Base-by-base conservation (phyloP, 2,888 invertebrate genomes). In the Polyommatus icarus region DNA sequence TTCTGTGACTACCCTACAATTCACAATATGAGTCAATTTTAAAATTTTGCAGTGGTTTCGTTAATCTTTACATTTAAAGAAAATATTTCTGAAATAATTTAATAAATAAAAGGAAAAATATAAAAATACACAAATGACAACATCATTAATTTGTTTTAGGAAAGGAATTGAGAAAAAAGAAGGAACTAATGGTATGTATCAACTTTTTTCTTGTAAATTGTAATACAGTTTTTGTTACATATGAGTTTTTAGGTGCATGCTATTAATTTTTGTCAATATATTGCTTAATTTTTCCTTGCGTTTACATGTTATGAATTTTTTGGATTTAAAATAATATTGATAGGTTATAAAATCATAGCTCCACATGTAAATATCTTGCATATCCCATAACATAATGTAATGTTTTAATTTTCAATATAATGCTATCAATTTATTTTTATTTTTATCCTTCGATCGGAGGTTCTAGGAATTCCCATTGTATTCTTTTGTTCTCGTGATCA, bases 101-200 rank as follows among this genome's bases (percentile, higher is more conserved):
- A 67, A 67, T 54, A 67, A 29, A 12, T 20, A 40, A 73, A 24
- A 46, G 24, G 12, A 15, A 75, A 24, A 50, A 29, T 46, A 75
- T 29, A 75, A 24, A 29, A 50, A 54, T 29, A 24, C 40, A 40
- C 40, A 75, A 75, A 50, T 75, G 50, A 75, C 15, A 50, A 75
- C 24, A 50, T 50, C 46, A 50, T 75, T 75, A 24, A 24, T 75
- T 75, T 50, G 75, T 75, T 75, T 75, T 54, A 75, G 75, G 24
- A 75, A 50, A 75, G 75, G 3, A 75, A 72, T 24, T 18, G 1
- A 72, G n/a, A 40, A 75, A 7, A 20, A 54, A 20, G 24, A 46
- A 8, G 20, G 24, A 75, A 29, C 75, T 75, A 54, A 75, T 54
- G 75, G 75, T 75, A 75, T 54, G 75, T 54, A 29, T n/a, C 1